Base-by-base conservation (phyloP, 2,113 vertebrate species). In the Telmatochromis brachygnathus region DNA sequence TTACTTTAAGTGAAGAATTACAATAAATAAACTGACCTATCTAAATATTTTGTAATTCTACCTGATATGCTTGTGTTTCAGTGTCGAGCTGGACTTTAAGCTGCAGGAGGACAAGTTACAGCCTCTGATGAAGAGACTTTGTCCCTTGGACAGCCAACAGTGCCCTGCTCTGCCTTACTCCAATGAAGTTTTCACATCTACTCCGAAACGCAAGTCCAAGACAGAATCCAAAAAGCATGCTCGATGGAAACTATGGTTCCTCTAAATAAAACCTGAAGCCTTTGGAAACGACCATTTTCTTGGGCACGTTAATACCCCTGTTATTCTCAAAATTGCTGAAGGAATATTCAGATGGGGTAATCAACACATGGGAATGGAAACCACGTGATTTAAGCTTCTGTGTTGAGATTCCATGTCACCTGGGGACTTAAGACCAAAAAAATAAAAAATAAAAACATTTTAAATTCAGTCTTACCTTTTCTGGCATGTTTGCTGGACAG, bases 211-310 rank as follows among this genome's bases (percentile, higher is more conserved):
- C 97, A 99, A 99, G 97, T 96, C 98, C 95, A 99, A 99, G 97
- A 97, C 98, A 87, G 99, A 99, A 96, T 97, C 98, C 92, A 99
- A 99, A 97, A 99, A 99, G 96, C 99, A 99, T 2, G 98, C 97
- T 82, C 97, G 98, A 51, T 99, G 99, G 98, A 99, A 98, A 99
- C 98, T 99, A 95, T 99, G 99, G 99, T 99, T 99, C 95, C 98
- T 99, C 91, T 99, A 96, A 98, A 94, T 91, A 56, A 75, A 87
- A 89, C 82, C 68, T 42, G 58, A 90, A 77, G 81, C 73, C 89
- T 90, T 81, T 70, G 88, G 82, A 87, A 93, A 89, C n/a, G 1
- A 84, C 85, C 88, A 90, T 87, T 85, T 88, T 37, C 73, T 47
- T 81, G 87, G 92, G 86, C 80, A 47, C 49, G 88, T 87, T 85